phyloP scores from a whole-genome alignment of 2,113 vertebrate genomes.

The Zosterops borbonicus region DNA sequence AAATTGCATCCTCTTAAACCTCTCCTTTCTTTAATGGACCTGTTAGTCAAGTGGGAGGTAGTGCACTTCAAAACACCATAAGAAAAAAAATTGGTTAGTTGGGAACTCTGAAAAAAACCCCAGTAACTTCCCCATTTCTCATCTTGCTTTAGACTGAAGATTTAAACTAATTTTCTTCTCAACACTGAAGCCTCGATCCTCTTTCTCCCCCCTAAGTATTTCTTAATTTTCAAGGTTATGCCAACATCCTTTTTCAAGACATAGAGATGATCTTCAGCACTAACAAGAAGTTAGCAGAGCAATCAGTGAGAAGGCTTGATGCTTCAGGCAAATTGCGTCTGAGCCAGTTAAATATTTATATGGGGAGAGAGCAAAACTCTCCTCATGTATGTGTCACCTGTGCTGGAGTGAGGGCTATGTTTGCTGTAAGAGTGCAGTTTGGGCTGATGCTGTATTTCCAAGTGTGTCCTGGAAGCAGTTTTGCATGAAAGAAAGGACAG shows the following conservation, averaged over 20 bases:
- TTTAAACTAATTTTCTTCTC: not conserved
- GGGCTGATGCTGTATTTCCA: not conserved
- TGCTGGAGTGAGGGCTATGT: not conserved
- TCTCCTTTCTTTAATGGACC: not conserved
- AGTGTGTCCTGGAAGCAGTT: not conserved
- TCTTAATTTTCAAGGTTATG: not conserved
- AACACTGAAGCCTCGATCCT: not conserved
- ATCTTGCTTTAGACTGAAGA: not conserved
- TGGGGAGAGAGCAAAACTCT: not conserved
- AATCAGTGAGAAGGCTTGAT: not conserved
- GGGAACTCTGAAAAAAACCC: not conserved
- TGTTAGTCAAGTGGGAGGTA: not conserved
- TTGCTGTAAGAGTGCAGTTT: not conserved
- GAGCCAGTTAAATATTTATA: constrained; percentile 5
- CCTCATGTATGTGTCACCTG: not conserved
- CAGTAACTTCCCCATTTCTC: not conserved
- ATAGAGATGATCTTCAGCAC: not conserved
- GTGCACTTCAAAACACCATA: not conserved
- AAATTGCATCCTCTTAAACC: not conserved
- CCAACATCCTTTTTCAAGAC: not conserved
- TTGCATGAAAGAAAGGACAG: not conserved
- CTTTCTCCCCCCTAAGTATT: not conserved
- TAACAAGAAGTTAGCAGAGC: not conserved
- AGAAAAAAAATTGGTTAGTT: not conserved
- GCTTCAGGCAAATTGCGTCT: not conserved